Evolutionary conservation across 2,797 vertebrate genomes (phyloP), one percentile per base, ranked within the genome.

Genomic region (Lophotriccus pileatus): DNA sequence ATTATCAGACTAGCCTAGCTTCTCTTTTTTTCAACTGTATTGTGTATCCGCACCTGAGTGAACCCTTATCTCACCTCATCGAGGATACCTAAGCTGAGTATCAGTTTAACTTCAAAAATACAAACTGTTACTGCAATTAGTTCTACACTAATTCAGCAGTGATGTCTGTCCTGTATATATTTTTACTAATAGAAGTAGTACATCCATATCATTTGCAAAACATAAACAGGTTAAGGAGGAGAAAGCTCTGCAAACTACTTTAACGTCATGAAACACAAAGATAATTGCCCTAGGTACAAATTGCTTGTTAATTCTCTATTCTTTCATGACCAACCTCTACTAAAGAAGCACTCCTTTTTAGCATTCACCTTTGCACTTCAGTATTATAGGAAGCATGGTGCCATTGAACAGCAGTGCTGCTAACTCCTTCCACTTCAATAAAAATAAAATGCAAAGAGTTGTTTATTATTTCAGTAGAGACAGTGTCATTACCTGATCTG

Each of bases 61-160:
- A 95, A 95, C 79, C 36, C 55, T 96, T 93, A 94, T 93, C 93
- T 96, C 90, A 86, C 56, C 89, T 93, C 89, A 89, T 89, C 56
- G 7, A 86, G 76, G 85, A 92, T 76, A 78, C 34, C 87, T 87
- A 90, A 97, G 82, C 78, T 76, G 87, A 81, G 82, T 92, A 93
- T 91, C 96, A 93, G 83, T 93, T 96, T 95, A 90, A 84, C 94
- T 84, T 75, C 80, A 88, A 79, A 73, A 91, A 84, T 77, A 88
- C 52, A 92, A 94, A 96, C 79, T 84, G 70, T 69, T 86, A 80
- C 58, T 76, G 63, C 75, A 95, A 95, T 94, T 88, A 96, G 89
- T 91, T 89, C 76, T 92, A 41, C 72, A 62, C 80, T 81, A 94
- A 94, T 79, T 92, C 23, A 3, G 56, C 47, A 60, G 60, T 32